A percentile compares a stretch with the other conserved stretches of the same genome.
Conservation (phyloP, 2,797 vertebrate genomes). For the Sebastes goodei region DNA sequence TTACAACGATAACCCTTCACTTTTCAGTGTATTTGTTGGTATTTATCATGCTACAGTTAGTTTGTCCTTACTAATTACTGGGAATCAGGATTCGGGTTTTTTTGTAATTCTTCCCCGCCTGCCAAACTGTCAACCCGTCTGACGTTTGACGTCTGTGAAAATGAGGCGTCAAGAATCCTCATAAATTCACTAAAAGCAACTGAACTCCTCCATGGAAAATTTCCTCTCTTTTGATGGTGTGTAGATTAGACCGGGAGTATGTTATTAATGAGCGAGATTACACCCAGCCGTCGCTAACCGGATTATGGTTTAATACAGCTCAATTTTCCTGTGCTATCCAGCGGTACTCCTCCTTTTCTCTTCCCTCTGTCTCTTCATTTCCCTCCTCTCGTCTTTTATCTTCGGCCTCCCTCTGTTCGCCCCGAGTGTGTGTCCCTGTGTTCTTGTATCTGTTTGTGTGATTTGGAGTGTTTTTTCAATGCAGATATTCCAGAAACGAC, state of each 20-base stretch:
- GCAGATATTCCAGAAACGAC: slow-evolving; percentile 5
- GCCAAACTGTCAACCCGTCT: slow-evolving; percentile 55
- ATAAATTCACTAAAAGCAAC: slow-evolving; percentile 46
- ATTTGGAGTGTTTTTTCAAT: slow-evolving; percentile 9
- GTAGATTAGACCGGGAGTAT: slow-evolving; percentile 65
- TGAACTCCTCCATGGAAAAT: slow-evolving; percentile 52
- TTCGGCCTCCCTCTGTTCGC: slow-evolving; percentile 13
- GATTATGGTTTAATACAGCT: slow-evolving; percentile 75
- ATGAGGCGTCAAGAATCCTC: slow-evolving; percentile 56
- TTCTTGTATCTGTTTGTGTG: neutral
- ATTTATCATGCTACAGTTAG: slow-evolving; percentile 46
- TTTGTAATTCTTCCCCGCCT: slow-evolving; percentile 41
- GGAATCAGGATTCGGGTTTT: slow-evolving; percentile 28
- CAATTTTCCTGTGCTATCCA: slow-evolving; percentile 49
- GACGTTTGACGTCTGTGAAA: slow-evolving; percentile 56
- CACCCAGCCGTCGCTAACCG: slow-evolving; percentile 69
- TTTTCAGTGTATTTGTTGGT: slow-evolving; percentile 21
- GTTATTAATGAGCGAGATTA: slow-evolving; percentile 78
- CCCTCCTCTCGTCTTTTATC: slow-evolving; percentile 13
- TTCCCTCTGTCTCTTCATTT: slow-evolving; percentile 16
- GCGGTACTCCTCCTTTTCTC: slow-evolving; percentile 17
- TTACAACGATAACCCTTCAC: slow-evolving; percentile 3
- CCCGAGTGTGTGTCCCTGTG: neutral
- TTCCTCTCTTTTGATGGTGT: slow-evolving; percentile 56
- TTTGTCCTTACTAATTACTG: slow-evolving; percentile 58